Evolutionary conservation across 23 tunicate genomes (phyloP).

Genomic region (Trididemnum nubilum): DNA sequence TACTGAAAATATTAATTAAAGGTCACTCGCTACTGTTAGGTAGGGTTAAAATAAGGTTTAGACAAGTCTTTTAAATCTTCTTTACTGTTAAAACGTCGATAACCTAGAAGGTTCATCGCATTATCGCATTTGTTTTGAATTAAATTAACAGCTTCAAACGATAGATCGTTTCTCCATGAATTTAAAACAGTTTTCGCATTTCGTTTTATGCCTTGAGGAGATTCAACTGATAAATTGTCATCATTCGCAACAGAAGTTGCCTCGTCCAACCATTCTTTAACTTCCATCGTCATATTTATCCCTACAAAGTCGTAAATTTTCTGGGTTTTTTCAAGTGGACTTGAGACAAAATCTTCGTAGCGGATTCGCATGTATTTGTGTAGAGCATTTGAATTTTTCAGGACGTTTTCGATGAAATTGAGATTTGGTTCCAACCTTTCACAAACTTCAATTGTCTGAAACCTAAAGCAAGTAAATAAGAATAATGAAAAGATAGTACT

Average conservation of each 20-base stretch:
- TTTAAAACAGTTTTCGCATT: neutral
- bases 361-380: slow-evolving; percentile 21
- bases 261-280: neutral
- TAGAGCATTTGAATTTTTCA: neutral
- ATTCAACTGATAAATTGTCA: too few relatives aligned
- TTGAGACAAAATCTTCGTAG: too few relatives aligned
- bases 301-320: slow-evolving; percentile 29
- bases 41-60: slow-evolving; percentile 17
- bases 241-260: slow-evolving; percentile 3
- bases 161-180: slow-evolving; percentile 7
- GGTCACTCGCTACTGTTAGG: too few relatives aligned
- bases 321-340: neutral
- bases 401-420: slow-evolving; percentile 34
- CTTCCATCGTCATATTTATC: neutral
- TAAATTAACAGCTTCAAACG: slow-evolving; percentile 8
- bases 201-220: slow-evolving; percentile 12
- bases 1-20: too few relatives aligned
- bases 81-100: neutral
- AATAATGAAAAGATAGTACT: too few relatives aligned
- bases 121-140: slow-evolving; percentile 22
- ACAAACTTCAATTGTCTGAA: too few relatives aligned
- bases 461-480: too few relatives aligned
- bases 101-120: neutral
- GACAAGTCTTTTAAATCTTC: neutral
- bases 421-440: neutral